Evolutionary conservation across 2,888 invertebrate species (phyloP), one percentile per base, ranked within the genome.

Genomic region (Xanthorhoe spadicearia): DNA sequence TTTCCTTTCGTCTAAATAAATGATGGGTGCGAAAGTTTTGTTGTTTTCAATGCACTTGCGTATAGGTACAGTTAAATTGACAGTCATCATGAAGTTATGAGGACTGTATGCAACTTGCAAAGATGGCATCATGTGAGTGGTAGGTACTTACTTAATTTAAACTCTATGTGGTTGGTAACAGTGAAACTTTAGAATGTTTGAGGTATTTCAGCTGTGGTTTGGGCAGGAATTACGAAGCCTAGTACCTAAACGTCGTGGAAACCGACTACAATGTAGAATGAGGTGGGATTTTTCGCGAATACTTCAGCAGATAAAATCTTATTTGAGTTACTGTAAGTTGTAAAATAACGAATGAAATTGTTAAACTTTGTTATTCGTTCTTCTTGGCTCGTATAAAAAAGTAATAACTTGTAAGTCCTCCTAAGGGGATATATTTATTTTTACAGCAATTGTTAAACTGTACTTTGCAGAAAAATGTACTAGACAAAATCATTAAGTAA

Each of bases 281-380:
- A 59, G 64, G 17, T 28, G 49, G 51, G 56, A 60, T 68, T 68
- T 63, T 64, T 60, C 53, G 52, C 35, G 51, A 61, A 48, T 64
- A 60, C 60, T 64, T 61, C 60, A 48, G 35, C 48, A 61, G 57
- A 60, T 63, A 63, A 67, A 67, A 64, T 54, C 52, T 63, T 46
- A 46, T 58, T 58, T 50, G 58, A 51, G 50, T 58, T 58, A 58
- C 38, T 38, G 50, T 32, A 57, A 38, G 17, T 38, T 58, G 19
- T 54, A 18, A 58, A 50, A 58, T 49, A 58, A 50, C 35, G n/a
- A 50, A 50, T 51, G 49, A 2, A 50, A 50, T n/a, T 49, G 54
- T 54, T n/a, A 38, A 18, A 54, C 54, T 54, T 54, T 54, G 18
- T 18, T 54, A 17, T 38, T 54, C n/a, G 54, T 54, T 38, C 35